Evolutionary conservation across 2,113 vertebrate species (phyloP).

Genomic region (Myotis yumanensis): DNA sequence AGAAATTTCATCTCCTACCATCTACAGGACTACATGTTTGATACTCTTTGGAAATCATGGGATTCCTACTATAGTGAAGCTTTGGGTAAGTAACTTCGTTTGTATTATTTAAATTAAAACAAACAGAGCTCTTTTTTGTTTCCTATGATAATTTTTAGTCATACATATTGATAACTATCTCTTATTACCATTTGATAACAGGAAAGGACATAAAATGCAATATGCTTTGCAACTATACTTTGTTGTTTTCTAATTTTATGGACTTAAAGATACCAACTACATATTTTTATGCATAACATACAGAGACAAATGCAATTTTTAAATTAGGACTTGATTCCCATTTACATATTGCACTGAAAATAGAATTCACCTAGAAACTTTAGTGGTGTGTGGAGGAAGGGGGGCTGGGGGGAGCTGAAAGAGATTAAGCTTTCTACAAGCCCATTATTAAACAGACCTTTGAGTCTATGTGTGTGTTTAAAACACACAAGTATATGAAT

Average conservation of each 20-base stretch:
- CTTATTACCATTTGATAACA: neutral
- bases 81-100: constrained; percentile 81
- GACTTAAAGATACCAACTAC: neutral
- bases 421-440: neutral
- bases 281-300: neutral
- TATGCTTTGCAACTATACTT: neutral
- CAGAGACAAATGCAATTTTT: neutral
- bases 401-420: neutral
- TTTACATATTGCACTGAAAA: neutral
- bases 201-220: neutral
- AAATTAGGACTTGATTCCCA: neutral
- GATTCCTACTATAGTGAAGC: constrained; percentile 83
- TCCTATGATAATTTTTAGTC: neutral
- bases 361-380: constrained; percentile 25
- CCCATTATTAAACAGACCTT: neutral
- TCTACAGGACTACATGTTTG: constrained; percentile 84
- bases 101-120: constrained; percentile 29
- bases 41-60: constrained; percentile 83
- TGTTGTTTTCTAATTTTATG: neutral
- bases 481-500: neutral
- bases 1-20: constrained; percentile 84
- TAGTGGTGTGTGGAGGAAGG: neutral
- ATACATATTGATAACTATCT: neutral
- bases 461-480: neutral
- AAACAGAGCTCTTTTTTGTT: neutral